phyloP scores from a whole-genome alignment of 1,140 invertebrate species.

The Drosophila eugracilis region DNA sequence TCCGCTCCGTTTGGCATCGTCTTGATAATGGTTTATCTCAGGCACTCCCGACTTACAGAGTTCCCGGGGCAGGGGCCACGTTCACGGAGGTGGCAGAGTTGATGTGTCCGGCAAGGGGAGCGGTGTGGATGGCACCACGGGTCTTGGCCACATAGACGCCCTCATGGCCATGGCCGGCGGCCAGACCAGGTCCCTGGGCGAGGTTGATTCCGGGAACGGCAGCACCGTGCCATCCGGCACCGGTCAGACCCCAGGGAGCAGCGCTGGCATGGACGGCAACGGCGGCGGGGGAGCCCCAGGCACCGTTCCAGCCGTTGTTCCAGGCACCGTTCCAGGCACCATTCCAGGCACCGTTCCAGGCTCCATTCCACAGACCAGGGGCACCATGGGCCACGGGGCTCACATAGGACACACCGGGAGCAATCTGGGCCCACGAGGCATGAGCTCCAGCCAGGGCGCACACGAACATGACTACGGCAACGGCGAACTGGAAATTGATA shows the following conservation, averaged over 20 bases:
- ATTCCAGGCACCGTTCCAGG: constrained; percentile 65
- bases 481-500: constrained; percentile 70
- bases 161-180: constrained; percentile 66
- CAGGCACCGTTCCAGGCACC: constrained; percentile 63
- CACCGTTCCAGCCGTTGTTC: constrained; percentile 55
- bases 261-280: constrained; percentile 64
- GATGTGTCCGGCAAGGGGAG: constrained; percentile 85
- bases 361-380: constrained; percentile 60
- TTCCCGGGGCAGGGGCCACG: constrained; percentile 86
- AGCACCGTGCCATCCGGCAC: constrained; percentile 63
- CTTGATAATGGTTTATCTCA: constrained; percentile 12
- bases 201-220: constrained; percentile 77
- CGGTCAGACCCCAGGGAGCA: constrained; percentile 67
- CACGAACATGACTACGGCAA: constrained; percentile 85
- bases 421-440: constrained; percentile 69
- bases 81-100: constrained; percentile 84
- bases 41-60: constrained; percentile 58
- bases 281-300: constrained; percentile 67
- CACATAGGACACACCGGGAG: constrained; percentile 77
- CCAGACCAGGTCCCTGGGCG: constrained; percentile 72
- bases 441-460: constrained; percentile 78
- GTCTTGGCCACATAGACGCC: constrained; percentile 86
- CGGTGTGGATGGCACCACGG: constrained; percentile 85
- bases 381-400: constrained; percentile 67
- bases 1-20: constrained; percentile 63